Base-by-base conservation (phyloP, 2,113 vertebrate genomes). In the Platichthys stellatus region DNA sequence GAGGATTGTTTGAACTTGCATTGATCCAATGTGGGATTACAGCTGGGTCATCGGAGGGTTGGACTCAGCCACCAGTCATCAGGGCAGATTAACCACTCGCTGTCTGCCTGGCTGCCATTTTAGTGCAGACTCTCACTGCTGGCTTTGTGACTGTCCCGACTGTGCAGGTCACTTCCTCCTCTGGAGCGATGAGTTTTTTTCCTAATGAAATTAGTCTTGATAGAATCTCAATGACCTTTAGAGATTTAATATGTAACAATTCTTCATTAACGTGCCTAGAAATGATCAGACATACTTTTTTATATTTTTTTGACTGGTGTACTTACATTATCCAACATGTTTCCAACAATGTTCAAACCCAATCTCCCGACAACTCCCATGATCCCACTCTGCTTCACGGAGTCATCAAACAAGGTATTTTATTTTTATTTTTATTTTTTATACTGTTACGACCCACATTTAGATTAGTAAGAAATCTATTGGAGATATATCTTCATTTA, bases 11-110 rank as follows among this genome's bases (percentile, higher is more conserved):
- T 93, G 92, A 90, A 91, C 91, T 92, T 82, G 88, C 89, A 94
- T 91, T 87, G 92, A 94, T 93, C 91, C 85, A 86, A 85, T 80
- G 87, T 90, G 93, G 91, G 92, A 93, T 93, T 92, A 92, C 87
- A 92, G 89, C 78, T 85, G 75, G 91, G 91, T 90, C 92, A 93
- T 89, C 84, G 84, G 90, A 92, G 92, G 91, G 83, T 84, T 89
- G 88, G 83, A 89, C 86, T 72, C 85, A 91, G 89, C 75, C 67
- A 83, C 85, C 86, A 87, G 90, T 91, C 89, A 87, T 90, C 88
- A 89, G 80, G 89, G 78, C 83, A 92, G 91, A 93, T 91, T 89
- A 93, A 91, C 88, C 86, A 88, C 84, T 93, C 78, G 74, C 69
- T 88, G 81, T 71, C 88, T 90, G 90, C 69, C 69, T 74, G 77